Evolutionary conservation across 2,797 vertebrate species (phyloP).

Genomic region (Anniella stebbinsi): DNA sequence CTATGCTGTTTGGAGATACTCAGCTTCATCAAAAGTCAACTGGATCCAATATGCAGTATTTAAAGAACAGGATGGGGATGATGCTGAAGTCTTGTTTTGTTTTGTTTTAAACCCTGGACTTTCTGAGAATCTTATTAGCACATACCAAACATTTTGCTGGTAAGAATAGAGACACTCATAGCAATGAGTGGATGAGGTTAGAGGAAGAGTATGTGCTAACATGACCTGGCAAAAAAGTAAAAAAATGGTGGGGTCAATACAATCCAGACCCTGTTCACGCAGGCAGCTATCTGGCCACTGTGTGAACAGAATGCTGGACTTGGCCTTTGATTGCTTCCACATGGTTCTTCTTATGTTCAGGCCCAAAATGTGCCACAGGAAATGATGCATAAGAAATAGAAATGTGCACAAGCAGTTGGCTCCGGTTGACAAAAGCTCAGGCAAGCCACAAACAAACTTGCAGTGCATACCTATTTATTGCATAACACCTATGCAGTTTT

Average conservation of each 20-base stretch:
- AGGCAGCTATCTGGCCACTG: too few species aligned
- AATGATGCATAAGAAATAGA: neutral
- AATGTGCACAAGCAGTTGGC: neutral
- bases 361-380: neutral
- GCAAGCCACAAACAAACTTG: neutral
- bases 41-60: slow-evolving; percentile 11
- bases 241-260: neutral
- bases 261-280: neutral
- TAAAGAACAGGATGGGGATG: neutral
- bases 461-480: neutral
- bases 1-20: slow-evolving; percentile 62
- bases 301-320: too few species aligned
- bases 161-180: neutral
- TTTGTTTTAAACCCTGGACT: neutral
- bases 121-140: neutral
- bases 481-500: neutral
- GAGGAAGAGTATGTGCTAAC: neutral
- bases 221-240: neutral
- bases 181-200: neutral
- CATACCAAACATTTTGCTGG: neutral
- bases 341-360: too few species aligned
- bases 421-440: neutral
- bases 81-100: slow-evolving; percentile 8
- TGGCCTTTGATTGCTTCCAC: too few species aligned
- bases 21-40: slow-evolving; percentile 18